These are phyloP conservation scores for Notoglanidium macrostoma DNA, from an alignment of 2,797 vertebrate species.

Conservation along the genomic window DNA sequence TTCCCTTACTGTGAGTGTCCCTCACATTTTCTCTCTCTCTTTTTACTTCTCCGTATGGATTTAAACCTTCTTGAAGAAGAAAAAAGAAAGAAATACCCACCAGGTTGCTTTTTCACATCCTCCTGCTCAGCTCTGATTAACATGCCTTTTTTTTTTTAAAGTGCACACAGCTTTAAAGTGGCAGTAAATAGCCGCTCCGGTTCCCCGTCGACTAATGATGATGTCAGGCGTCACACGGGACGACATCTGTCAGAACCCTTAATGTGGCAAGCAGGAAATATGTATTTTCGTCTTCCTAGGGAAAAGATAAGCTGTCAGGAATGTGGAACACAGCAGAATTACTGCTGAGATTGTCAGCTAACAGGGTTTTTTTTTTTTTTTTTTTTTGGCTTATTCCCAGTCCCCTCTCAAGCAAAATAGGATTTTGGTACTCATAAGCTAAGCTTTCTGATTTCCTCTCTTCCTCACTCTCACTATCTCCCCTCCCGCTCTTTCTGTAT, in stretches of 20 bases:
- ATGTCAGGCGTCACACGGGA: slow-evolving; percentile 63
- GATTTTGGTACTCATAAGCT: slow-evolving; percentile 42
- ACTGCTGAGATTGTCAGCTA: slow-evolving; percentile 72
- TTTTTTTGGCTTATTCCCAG: slow-evolving; percentile 46
- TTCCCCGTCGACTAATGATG: slow-evolving; percentile 61
- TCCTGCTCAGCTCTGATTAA: slow-evolving; percentile 26
- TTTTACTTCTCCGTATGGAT: slow-evolving; percentile 25
- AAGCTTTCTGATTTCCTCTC: slow-evolving; percentile 18
- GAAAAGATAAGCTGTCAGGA: slow-evolving; percentile 69
- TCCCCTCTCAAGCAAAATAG: slow-evolving; percentile 47
- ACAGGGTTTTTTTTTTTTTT: slow-evolving; percentile 57
- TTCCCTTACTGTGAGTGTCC: background rate
- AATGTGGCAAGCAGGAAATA: slow-evolving; percentile 58
- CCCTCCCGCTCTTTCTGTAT: background rate
- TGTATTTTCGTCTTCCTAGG: slow-evolving; percentile 64
- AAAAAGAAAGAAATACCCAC: background rate
- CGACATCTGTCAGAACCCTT: slow-evolving; percentile 60
- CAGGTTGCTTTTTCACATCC: background rate
- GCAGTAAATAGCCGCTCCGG: slow-evolving; percentile 39
- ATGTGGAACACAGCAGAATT: slow-evolving; percentile 72
- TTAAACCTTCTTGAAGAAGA: slow-evolving; percentile 8
- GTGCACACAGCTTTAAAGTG: slow-evolving; percentile 47
- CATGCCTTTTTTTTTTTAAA: slow-evolving; percentile 5
- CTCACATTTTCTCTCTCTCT: slow-evolving; percentile 29
- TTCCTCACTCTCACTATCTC: slow-evolving; percentile 14